Conservation (phyloP, 2,113 vertebrate species). For the Anarrhichthys ocellatus region DNA sequence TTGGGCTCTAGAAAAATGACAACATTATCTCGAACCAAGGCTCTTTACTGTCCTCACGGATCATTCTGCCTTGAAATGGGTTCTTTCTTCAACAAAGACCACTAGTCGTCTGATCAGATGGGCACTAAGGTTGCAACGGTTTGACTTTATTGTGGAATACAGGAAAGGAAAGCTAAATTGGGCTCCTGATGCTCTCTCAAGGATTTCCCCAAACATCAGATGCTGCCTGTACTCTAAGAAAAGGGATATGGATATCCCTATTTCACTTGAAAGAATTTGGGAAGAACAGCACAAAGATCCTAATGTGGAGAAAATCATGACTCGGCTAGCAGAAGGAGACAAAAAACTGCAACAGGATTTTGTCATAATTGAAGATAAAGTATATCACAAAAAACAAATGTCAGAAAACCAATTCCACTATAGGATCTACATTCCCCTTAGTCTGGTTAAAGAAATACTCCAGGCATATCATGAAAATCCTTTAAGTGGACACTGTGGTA, state of each 20-base stretch:
- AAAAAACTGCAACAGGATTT: neutral
- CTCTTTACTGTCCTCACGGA: slow-evolving; percentile 9
- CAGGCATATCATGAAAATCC: too few species aligned
- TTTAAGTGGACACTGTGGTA: too few species aligned
- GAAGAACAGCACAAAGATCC: neutral
- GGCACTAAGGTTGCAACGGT: neutral
- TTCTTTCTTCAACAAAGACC: neutral
- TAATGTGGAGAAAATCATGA: neutral
- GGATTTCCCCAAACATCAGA: neutral
- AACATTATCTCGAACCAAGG: slow-evolving; percentile 6
- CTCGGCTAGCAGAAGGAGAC: neutral
- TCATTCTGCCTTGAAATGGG: slow-evolving; percentile 19
- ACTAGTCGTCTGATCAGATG: neutral
- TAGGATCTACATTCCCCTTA: too few species aligned
- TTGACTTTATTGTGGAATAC: too few species aligned
- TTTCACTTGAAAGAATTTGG: neutral
- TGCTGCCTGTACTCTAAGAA: neutral
- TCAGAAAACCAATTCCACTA: too few species aligned
- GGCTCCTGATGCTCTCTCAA: neutral
- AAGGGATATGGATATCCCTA: neutral
- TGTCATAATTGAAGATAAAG: neutral
- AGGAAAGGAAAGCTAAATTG: neutral
- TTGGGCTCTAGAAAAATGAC: neutral
- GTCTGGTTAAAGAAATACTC: too few species aligned
- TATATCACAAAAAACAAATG: too few species aligned